Conservation (phyloP, 2,113 vertebrate species). For the Ardeotis arabs region DNA sequence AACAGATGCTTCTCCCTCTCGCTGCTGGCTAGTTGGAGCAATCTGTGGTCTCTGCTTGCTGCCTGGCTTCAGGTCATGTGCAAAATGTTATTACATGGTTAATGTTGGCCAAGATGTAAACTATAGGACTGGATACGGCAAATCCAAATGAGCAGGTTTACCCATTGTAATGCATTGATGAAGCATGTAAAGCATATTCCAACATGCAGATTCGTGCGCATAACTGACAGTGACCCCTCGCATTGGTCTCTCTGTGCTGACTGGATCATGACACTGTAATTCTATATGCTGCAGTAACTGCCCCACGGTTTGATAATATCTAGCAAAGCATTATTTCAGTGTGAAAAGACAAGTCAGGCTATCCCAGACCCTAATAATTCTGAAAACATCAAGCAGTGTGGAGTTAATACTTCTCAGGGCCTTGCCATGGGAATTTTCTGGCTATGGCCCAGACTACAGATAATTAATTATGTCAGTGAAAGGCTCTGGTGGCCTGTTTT, state of each 20-base stretch:
- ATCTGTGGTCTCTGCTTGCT: background rate
- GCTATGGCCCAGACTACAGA: slow-evolving; percentile 77
- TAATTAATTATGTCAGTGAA: slow-evolving; percentile 86
- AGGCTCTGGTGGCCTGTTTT: slow-evolving; percentile 78
- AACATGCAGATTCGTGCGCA: slow-evolving; percentile 17
- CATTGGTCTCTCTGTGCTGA: slow-evolving; percentile 5
- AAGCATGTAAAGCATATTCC: slow-evolving; percentile 30
- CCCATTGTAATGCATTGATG: slow-evolving; percentile 38
- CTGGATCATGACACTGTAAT: slow-evolving; percentile 44
- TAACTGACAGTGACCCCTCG: slow-evolving; percentile 48
- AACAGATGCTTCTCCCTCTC: background rate
- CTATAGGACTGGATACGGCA: background rate
- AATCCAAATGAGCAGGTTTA: slow-evolving; percentile 9
- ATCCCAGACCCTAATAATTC: slow-evolving; percentile 60
- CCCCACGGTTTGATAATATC: background rate
- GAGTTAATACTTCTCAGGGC: slow-evolving; percentile 74
- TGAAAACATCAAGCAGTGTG: slow-evolving; percentile 65
- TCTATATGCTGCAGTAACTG: slow-evolving; percentile 34
- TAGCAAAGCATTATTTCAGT: slow-evolving; percentile 66
- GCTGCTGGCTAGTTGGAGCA: background rate
- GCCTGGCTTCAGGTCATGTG: background rate
- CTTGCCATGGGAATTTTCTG: slow-evolving; percentile 76
- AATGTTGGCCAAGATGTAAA: background rate
- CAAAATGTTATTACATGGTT: background rate
- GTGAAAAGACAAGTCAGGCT: slow-evolving; percentile 34